Evolutionary conservation across 2,888 invertebrate genomes (phyloP), one percentile per base, ranked within the genome.

Genomic region (Dolichopus griseipennis): DNA sequence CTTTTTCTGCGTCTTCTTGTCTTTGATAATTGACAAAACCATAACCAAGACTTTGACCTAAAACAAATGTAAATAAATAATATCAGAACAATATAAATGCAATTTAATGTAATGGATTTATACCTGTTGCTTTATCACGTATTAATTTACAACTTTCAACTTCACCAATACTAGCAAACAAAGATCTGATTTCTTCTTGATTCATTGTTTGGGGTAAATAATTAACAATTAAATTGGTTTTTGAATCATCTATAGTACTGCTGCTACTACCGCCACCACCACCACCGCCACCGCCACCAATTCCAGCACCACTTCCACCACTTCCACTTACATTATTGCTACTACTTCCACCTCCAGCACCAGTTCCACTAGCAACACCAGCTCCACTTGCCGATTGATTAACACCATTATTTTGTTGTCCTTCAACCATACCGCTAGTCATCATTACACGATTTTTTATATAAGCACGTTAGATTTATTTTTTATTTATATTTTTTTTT

Each of bases 1-100:
- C 99, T 84, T 98, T 97, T 82, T 96, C 95, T 71, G 99, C 99
- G 83, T 99, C 98, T 83, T 97, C 97, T 72, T 94, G 89, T 77
- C 94, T 89, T 81, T 95, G 93, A 85, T 97, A 99, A 87, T 99
- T 99, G 78, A 99, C 99, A 85, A 99, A 99, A 77, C 98, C 99
- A 84, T 99, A 99, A 78, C 99, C 99, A 81, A 99, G 89, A 85
- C 97, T 97, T 86, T 99, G 99, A 78, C 98, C 99, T 81, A 69
- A 69, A 71, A 22, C n/a, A n/a, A n/a, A 52, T 43, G 62, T 10
- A 66, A 12, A 10, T 27, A 27, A 63, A 66, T n/a, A 67, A 61
- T 2, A 41, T 63, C 62, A n/a, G 27, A 27, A 34, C 43, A n/a
- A 43, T n/a, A n/a, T n/a, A n/a, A 64, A 66, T 10, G 27, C 65